A percentile compares a stretch with the other conserved stretches of the same genome.
These are phyloP conservation scores for Cathartes aura DNA, from an alignment of 2,113 vertebrate species.

Conservation along the genomic window DNA sequence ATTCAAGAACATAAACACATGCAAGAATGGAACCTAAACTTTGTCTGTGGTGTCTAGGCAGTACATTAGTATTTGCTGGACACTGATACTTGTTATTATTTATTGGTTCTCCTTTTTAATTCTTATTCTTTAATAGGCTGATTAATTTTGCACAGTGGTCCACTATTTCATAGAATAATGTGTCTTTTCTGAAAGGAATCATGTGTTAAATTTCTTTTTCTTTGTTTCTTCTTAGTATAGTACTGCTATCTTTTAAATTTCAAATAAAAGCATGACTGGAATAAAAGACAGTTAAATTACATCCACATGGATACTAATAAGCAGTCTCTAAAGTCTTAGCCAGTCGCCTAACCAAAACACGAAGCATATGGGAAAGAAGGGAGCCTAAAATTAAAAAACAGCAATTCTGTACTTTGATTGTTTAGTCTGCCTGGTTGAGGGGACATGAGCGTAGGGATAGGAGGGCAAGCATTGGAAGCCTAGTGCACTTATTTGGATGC, in stretches of 20 bases:
- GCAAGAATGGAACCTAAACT: neutral
- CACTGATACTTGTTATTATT: neutral
- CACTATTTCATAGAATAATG: conserved; percentile 12
- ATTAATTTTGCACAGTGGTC: neutral
- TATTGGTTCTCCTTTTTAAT: conserved; percentile 25
- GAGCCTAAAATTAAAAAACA: conserved; percentile 33
- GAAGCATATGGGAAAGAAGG: conserved; percentile 56
- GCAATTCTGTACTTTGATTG: conserved; percentile 45
- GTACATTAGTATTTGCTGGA: neutral
- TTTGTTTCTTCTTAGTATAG: conserved; percentile 49
- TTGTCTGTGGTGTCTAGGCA: neutral
- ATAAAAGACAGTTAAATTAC: conserved; percentile 70
- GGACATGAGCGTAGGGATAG: neutral
- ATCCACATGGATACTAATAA: conserved; percentile 67
- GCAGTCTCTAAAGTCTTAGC: conserved; percentile 47
- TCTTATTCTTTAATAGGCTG: conserved; percentile 15
- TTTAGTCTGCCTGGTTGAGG: conserved; percentile 51
- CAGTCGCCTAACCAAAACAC: conserved; percentile 62
- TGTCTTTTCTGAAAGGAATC: conserved; percentile 57
- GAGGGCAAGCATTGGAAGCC: neutral
- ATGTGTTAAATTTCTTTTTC: neutral
- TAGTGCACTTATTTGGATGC: neutral
- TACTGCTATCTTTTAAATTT: conserved; percentile 63
- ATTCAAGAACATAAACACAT: neutral
- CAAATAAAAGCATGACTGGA: conserved; percentile 67